Evolutionary conservation across 1,140 invertebrate species (phyloP).

Genomic region (Polypedilum vanderplanki): DNA sequence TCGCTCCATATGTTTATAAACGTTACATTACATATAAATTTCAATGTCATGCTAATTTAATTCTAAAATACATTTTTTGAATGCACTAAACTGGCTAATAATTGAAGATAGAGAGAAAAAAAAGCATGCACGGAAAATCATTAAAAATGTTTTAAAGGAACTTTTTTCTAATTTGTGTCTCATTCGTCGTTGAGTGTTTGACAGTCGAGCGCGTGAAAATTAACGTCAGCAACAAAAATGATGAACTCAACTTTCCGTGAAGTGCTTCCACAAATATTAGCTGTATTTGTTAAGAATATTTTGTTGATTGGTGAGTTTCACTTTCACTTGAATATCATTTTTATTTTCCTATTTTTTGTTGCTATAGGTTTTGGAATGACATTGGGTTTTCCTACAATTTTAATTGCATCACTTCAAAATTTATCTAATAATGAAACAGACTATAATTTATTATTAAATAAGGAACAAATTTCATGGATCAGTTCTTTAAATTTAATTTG

Average conservation of each 20-base stretch:
- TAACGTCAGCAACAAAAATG: background rate
- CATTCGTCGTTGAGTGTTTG: background rate
- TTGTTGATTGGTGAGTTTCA: slow-evolving; percentile 47
- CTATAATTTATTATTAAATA: slow-evolving; percentile 49
- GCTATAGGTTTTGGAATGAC: slow-evolving; percentile 61
- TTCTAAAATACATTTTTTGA: background rate
- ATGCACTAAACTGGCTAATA: background rate
- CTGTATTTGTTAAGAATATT: slow-evolving; percentile 58
- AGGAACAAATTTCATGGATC: slow-evolving; percentile 68
- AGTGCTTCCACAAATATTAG: slow-evolving; percentile 53
- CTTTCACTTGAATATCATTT: background rate
- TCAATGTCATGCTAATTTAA: background rate
- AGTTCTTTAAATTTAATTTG: slow-evolving; percentile 69
- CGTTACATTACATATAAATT: background rate
- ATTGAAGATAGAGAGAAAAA: too few species aligned
- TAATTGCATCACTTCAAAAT: slow-evolving; percentile 60
- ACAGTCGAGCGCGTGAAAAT: background rate
- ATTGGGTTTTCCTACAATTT: slow-evolving; percentile 66
- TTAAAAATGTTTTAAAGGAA: too few species aligned
- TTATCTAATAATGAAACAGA: slow-evolving; percentile 44
- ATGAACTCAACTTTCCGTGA: slow-evolving; percentile 43
- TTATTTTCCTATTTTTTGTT: background rate
- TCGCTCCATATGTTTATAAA: too few species aligned
- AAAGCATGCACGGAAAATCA: too few species aligned
- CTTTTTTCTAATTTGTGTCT: background rate